Percentiles rank a stretch among this genome's conserved stretches.
Evolutionary conservation across 2,113 vertebrate species (phyloP).

Genomic region (Cyanoderma ruficeps): DNA sequence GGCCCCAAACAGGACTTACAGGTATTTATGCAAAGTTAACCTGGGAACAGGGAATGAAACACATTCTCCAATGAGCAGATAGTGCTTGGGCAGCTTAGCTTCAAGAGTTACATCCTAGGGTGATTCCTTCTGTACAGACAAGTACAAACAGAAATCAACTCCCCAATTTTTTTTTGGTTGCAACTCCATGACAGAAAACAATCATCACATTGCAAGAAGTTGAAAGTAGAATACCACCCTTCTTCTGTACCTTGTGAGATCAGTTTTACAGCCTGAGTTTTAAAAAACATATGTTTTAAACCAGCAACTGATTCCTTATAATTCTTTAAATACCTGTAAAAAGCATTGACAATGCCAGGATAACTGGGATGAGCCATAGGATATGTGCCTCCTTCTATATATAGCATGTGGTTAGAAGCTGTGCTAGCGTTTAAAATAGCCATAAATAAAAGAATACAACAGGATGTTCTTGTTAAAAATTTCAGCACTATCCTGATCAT

Average conservation of each 20-base stretch:
- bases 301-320: neutral
- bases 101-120: neutral
- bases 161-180: neutral
- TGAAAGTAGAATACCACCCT: neutral
- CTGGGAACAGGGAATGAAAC: neutral
- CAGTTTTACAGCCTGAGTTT: neutral
- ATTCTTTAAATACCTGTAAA: neutral
- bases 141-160: neutral
- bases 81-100: neutral
- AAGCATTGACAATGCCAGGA: neutral
- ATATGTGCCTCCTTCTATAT: neutral
- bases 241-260: neutral
- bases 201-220: neutral
- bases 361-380: neutral
- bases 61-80: rapidly evolving
- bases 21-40: neutral
- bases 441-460: neutral
- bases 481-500: neutral
- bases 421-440: neutral
- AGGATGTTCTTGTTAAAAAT: neutral
- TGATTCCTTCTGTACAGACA: neutral
- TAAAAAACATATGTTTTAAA: neutral
- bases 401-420: neutral
- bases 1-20: neutral
- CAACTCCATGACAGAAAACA: neutral